Percentiles rank a stretch among this genome's conserved stretches.
Conservation (phyloP, 2,113 vertebrate genomes). For the Cynoglossus semilaevis region DNA sequence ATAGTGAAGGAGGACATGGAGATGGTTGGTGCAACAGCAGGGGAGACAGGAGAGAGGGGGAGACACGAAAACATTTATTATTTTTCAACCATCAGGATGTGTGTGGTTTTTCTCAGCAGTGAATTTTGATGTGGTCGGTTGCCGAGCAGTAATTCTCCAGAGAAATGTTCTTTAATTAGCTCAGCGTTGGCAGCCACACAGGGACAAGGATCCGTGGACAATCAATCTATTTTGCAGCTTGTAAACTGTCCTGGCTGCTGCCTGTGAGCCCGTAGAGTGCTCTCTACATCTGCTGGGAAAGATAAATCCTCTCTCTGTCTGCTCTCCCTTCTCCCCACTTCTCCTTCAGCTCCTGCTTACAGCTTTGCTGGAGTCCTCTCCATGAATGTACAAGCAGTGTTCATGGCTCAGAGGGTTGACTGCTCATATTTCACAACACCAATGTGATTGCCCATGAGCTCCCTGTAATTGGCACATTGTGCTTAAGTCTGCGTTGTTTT, state of each 20-base stretch:
- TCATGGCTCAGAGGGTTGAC: not conserved
- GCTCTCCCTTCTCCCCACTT: conserved; percentile 10
- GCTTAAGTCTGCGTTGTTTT: conserved; percentile 32
- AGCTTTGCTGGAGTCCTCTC: not conserved
- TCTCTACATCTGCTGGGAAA: conserved; percentile 54
- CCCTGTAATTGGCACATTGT: conserved; percentile 32
- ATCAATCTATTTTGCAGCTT: conserved; percentile 68
- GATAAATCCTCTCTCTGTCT: conserved; percentile 51
- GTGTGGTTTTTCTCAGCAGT: conserved; percentile 7
- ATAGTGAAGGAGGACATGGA: too few species aligned
- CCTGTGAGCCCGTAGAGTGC: conserved; percentile 46
- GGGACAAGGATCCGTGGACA: conserved; percentile 57
- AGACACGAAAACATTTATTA: conserved; percentile 5
- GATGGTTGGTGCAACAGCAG: too few species aligned
- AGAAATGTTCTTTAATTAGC: conserved; percentile 70
- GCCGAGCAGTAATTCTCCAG: conserved; percentile 29
- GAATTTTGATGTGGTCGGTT: conserved; percentile 30
- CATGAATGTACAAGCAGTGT: not conserved
- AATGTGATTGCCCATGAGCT: conserved; percentile 44
- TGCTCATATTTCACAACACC: conserved; percentile 33
- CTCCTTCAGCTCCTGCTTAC: conserved; percentile 12
- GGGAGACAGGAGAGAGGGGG: too few species aligned
- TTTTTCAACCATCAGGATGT: not conserved
- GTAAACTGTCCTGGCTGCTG: conserved; percentile 65
- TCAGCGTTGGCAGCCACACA: conserved; percentile 52